These are phyloP conservation scores for Betta splendens DNA, from an alignment of 2,797 vertebrate species.

Conservation along the genomic window DNA sequence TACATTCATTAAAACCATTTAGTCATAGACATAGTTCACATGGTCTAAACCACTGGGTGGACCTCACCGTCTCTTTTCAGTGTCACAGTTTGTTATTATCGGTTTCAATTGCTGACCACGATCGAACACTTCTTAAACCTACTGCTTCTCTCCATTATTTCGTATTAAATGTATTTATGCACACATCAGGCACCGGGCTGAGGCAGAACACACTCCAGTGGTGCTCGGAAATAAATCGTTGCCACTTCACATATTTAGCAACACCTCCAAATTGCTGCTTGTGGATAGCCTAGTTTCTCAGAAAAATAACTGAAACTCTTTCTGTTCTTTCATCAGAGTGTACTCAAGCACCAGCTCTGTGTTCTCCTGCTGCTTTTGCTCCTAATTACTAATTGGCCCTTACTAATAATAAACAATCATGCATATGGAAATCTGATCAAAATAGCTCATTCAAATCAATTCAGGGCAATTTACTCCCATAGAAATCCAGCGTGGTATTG, in stretches of 20 bases:
- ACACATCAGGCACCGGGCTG: conserved; percentile 30
- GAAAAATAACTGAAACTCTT: conserved; percentile 36
- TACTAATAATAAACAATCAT: conserved; percentile 67
- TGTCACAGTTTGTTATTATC: conserved; percentile 5
- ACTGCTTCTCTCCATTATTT: conserved; percentile 10
- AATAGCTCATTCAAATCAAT: conserved; percentile 49
- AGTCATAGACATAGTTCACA: no score
- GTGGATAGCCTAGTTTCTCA: conserved; percentile 53
- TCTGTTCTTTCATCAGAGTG: conserved; percentile 50
- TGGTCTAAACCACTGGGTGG: not conserved
- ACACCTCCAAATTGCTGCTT: conserved; percentile 38
- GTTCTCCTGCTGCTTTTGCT: conserved; percentile 48
- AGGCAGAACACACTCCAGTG: conserved; percentile 32
- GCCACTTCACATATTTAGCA: conserved; percentile 43
- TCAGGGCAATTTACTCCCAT: conserved; percentile 30
- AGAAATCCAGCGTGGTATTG: conserved; percentile 17
- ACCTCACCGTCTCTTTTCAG: not conserved
- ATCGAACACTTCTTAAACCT: conserved; percentile 9
- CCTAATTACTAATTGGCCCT: conserved; percentile 64
- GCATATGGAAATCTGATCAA: conserved; percentile 62
- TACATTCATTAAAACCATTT: no score
- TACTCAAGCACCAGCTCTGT: conserved; percentile 8
- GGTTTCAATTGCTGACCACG: conserved; percentile 1
- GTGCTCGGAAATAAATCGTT: conserved; percentile 41
- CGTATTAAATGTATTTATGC: conserved; percentile 33